Percentiles rank a stretch among this genome's conserved stretches.
Conservation (phyloP, 2,113 vertebrate genomes). For the Tilapia sparmanii region DNA sequence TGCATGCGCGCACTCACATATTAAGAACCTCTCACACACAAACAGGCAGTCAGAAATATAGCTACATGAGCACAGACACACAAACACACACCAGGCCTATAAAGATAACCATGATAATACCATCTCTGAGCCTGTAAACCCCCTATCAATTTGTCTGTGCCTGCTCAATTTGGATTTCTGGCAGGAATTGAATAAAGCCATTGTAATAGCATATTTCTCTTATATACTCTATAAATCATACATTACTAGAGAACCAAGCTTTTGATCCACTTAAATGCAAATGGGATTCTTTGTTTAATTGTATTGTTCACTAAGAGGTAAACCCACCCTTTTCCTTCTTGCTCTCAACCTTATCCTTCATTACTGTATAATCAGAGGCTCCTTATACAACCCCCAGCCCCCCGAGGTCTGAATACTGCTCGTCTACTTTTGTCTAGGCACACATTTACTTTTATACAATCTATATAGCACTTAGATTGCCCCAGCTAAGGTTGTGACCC, state of each 20-base stretch:
- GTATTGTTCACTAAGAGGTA: neutral
- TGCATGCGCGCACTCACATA: slow-evolving; percentile 18
- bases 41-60: neutral
- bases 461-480: slow-evolving; percentile 10
- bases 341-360: slow-evolving; percentile 1
- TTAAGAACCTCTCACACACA: slow-evolving; percentile 13
- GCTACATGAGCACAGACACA: neutral
- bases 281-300: neutral
- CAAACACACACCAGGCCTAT: neutral
- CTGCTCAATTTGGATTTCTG: neutral
- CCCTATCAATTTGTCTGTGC: slow-evolving; percentile 6
- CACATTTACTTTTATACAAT: slow-evolving; percentile 19
- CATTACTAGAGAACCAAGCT: neutral
- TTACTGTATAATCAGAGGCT: slow-evolving; percentile 10
- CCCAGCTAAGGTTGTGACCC: neutral
- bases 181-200: neutral
- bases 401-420: neutral
- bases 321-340: neutral
- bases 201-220: neutral
- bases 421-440: neutral
- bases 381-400: slow-evolving; percentile 8
- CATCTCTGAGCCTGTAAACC: slow-evolving; percentile 25
- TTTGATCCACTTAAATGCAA: neutral
- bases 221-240: neutral
- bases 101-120: slow-evolving; percentile 30